Percentiles rank a stretch among this genome's conserved stretches.
Evolutionary conservation across 2,888 invertebrate species (phyloP).

Genomic region (Parascotia fuliginaria): DNA sequence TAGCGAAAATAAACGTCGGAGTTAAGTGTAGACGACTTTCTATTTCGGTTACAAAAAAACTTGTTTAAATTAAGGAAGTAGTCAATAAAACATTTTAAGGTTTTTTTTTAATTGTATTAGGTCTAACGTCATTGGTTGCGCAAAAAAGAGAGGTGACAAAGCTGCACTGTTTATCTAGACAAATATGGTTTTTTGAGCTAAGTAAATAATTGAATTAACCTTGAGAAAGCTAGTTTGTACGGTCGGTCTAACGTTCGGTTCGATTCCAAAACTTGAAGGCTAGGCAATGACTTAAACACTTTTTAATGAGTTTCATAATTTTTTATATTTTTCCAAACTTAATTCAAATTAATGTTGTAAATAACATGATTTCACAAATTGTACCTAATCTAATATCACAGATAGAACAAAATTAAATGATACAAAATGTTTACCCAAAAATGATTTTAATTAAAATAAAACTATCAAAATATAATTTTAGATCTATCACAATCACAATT

Average conservation of each 20-base stretch:
- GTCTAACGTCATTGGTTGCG: too few relatives aligned
- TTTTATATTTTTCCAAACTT: constrained; percentile 7
- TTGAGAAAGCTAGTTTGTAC: background rate
- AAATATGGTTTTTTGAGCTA: too few relatives aligned
- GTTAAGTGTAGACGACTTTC: too few relatives aligned
- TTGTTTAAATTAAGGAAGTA: too few relatives aligned
- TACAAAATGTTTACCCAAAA: constrained; percentile 18
- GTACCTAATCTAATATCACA: constrained; percentile 30
- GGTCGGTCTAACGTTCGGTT: background rate
- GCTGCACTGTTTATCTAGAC: too few relatives aligned
- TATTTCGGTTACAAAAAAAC: too few relatives aligned
- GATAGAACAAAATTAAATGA: constrained; percentile 21
- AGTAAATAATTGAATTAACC: background rate
- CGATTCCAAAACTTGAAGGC: background rate
- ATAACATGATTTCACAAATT: constrained; percentile 17
- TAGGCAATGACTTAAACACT: background rate
- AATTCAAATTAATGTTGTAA: background rate
- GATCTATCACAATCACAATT: constrained; percentile 39
- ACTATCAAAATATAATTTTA: constrained; percentile 27
- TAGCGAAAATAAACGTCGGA: too few relatives aligned
- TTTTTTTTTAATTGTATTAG: too few relatives aligned
- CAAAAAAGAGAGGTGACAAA: too few relatives aligned
- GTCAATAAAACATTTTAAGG: too few relatives aligned
- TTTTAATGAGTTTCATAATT: background rate
- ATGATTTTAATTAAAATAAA: constrained; percentile 27